Evolutionary conservation across 1,140 invertebrate species (phyloP).

Genomic region (Oncopodura yosiiana): DNA sequence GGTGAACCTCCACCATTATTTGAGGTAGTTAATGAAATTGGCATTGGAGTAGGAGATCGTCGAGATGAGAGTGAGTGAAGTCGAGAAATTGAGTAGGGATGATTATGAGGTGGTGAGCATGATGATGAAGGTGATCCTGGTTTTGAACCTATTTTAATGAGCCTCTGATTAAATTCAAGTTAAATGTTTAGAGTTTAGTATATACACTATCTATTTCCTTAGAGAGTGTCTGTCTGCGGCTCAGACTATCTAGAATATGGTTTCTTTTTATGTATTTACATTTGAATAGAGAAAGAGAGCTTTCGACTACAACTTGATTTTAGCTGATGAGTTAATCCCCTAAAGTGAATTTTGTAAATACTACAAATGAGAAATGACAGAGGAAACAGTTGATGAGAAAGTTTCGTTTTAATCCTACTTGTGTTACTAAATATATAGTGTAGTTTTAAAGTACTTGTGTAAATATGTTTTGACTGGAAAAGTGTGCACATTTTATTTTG

Average conservation of each 20-base stretch:
- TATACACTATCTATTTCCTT: neutral
- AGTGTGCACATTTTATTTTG: no score
- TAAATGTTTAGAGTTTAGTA: conserved; percentile 4
- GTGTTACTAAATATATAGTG: no score
- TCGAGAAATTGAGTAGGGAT: conserved; percentile 33
- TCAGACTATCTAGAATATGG: conserved; percentile 5
- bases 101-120: conserved; percentile 17
- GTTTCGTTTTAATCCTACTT: no score
- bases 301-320: neutral
- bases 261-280: conserved; percentile 1
- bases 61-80: conserved; percentile 22
- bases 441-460: no score
- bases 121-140: conserved; percentile 30
- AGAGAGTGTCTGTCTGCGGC: conserved; percentile 2
- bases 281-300: conserved; percentile 4
- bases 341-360: no score
- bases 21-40: conserved; percentile 32
- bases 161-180: conserved; percentile 29
- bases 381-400: no score
- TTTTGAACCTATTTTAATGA: conserved; percentile 22
- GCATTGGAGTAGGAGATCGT: conserved; percentile 25
- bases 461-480: no score
- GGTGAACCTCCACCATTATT: conserved; percentile 7
- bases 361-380: no score
- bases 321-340: no score